Evolutionary conservation across 2,888 invertebrate species (phyloP), one percentile per base, ranked within the genome.

Genomic region (Troilus luridus): DNA sequence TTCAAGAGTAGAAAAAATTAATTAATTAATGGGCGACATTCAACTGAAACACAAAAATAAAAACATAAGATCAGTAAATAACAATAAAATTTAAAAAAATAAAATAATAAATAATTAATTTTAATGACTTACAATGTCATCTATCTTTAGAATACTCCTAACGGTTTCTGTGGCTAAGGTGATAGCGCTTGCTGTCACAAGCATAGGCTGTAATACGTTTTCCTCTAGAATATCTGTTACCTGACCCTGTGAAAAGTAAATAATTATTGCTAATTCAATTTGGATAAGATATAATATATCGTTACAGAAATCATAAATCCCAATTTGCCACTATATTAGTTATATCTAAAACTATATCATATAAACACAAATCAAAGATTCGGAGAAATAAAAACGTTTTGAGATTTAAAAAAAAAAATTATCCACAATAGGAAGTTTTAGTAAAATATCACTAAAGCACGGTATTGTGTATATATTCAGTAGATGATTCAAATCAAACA

Each of bases 141-240:
- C 99, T 93, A 99, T 99, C 95, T 99, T 99, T 94, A 99, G 96
- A 95, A 99, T 99, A 93, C 98, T 98, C 93, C 99, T 96, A 92
- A 99, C 98, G 90, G 99, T 99, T 95, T 99, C 99, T 0, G 99
- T 97, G 92, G 99, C 97, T 93, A 99, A 96, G 91, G 97, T 98
- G 93, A 99, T 96, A 89, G 99, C 98, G 93, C 98, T 98, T 90
- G 97, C 97, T 91, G 98, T 98, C 90, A 99, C 99, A 94, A 99
- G 96, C 93, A 99, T 95, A 88, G 99, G 99, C 94, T 99, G 99
- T 92, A 99, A 97, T 91, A 99, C 99, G 95, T 98, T 97, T 95
- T 99, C 99, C 93, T 98, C 98, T 92, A 98, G 95, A 94, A 99
- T 99, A 95, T 99, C 98, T 3, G 99, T 98, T 93, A 99, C 98